Evolutionary conservation across 2,888 invertebrate species (phyloP), one percentile per base, ranked within the genome.

Genomic region (Ophion ellenae): DNA sequence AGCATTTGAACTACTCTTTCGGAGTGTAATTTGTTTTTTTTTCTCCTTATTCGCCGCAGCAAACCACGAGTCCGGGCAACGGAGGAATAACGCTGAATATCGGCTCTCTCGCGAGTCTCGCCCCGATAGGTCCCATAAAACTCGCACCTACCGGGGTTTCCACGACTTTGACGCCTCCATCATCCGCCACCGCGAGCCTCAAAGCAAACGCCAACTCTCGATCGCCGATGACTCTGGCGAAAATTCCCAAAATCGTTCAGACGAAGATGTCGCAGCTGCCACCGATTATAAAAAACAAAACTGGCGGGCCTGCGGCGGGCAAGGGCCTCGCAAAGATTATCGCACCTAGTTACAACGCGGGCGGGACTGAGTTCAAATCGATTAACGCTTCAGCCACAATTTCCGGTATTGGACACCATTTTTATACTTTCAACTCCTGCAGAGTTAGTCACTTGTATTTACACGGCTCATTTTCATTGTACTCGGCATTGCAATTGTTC

Each of bases 51-150:
- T 28, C 66, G 20, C 36, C 20, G 57, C 69, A 91, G 89, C 87
- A 90, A 84, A 87, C 87, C 45, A 75, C 90, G 0, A 90, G 70
- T 78, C 87, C 91, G 69, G 88, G 90, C 4, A 90, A 91, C 53
- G 91, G 92, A 32, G 94, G 94, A n/a, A 94, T 94, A 73, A 94
- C 94, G 0, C 89, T 94, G 24, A 94, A 94, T 79, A 94, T 94
- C 53, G 94, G 94, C 17, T 94, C 94, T 1, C 86, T 94, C 66
- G 94, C 94, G 2, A 94, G 94, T 88, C 83, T 94, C 64, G 92
- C 93, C 11, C 93, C 94, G 1, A 91, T 93, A 32, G 94, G 94
- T 2, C 94, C 94, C 3, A 92, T 94, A 77, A 91, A 93, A 83
- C 90, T 94, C 71, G 90, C 91, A 17, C 91, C 93, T 2, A 87